These are phyloP conservation scores for Actenoides hombroni DNA, from an alignment of 2,113 vertebrate species.

Conservation along the genomic window DNA sequence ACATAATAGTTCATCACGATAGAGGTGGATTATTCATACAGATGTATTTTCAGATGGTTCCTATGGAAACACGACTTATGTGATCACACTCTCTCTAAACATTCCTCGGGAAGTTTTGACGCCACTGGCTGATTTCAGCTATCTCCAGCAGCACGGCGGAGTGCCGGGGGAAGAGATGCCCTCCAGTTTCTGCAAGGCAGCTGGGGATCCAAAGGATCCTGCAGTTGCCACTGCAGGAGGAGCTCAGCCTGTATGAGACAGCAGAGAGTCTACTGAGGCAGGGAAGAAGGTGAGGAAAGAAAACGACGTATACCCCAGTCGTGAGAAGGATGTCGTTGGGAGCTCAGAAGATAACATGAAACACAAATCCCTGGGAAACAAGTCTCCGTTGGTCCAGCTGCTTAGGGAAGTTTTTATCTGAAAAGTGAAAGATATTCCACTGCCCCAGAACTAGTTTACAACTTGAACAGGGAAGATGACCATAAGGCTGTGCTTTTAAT, in stretches of 20 bases:
- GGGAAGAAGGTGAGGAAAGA: background rate
- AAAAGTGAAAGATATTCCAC: background rate
- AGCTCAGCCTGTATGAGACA: background rate
- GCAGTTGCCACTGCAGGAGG: background rate
- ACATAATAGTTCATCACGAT: background rate
- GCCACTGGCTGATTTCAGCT: background rate
- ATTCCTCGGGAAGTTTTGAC: background rate
- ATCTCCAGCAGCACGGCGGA: background rate
- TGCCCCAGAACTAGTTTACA: background rate
- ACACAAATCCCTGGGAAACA: background rate
- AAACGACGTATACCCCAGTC: accelerated
- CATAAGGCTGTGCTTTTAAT: background rate
- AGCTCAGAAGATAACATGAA: background rate
- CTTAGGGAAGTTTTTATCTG: background rate
- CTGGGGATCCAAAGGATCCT: background rate
- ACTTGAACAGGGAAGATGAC: background rate
- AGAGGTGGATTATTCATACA: background rate
- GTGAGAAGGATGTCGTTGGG: accelerated
- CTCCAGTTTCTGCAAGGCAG: background rate
- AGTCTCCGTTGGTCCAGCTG: background rate
- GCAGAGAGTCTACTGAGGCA: background rate
- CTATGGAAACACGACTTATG: constrained; percentile 20
- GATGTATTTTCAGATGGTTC: constrained; percentile 18
- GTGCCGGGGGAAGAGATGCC: background rate
- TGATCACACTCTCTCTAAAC: background rate